These are phyloP conservation scores for Pecten maximus DNA, from an alignment of 2,888 invertebrate species.

Conservation along the genomic window DNA sequence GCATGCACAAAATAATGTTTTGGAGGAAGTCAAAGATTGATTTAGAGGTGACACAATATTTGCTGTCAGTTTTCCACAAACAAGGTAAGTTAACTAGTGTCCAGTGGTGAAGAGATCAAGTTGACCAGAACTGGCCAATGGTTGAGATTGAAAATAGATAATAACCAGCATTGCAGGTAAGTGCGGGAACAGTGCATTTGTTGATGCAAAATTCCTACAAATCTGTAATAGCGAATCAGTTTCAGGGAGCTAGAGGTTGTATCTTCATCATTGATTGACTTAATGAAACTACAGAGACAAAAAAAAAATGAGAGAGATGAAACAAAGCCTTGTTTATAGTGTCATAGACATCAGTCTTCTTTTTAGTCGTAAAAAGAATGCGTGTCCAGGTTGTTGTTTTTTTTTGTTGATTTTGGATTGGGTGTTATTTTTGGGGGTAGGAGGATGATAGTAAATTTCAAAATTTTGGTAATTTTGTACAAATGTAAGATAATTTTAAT, in stretches of 20 bases:
- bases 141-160: constrained; percentile 12
- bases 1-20: background rate
- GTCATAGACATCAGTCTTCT: background rate
- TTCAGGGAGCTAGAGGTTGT: background rate
- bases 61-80: constrained; percentile 23
- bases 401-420: no score
- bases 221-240: background rate
- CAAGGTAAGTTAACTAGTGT: constrained; percentile 9
- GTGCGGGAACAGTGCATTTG: background rate
- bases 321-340: background rate
- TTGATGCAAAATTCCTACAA: background rate
- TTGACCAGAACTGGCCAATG: constrained; percentile 25
- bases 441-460: no score
- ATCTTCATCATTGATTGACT: background rate
- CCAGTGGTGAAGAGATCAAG: constrained; percentile 19
- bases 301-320: background rate
- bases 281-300: background rate
- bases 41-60: constrained; percentile 26
- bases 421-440: no score
- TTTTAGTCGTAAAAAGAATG: background rate
- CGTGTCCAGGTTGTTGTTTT: no score
- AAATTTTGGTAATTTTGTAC: no score
- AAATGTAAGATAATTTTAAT: no score
- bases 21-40: background rate
- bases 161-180: background rate